Evolutionary conservation across 1,140 invertebrate species (phyloP), one percentile per base, ranked within the genome.

Genomic region (Drosophila arawakana): DNA sequence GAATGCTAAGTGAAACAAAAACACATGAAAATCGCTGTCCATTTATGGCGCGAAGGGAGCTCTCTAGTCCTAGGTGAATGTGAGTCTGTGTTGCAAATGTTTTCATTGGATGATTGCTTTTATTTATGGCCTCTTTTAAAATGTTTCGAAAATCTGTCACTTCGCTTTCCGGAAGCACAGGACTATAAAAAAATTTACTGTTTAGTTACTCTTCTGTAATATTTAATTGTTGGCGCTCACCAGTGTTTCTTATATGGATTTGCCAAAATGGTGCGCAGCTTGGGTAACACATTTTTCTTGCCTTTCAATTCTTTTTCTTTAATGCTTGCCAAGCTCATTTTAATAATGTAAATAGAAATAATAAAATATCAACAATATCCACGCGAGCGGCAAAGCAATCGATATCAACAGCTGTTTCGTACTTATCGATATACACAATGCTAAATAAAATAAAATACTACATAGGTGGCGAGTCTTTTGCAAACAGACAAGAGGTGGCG

Each of bases 181-280:
- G 85, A 43, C 81, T 86, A 44, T 1, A 57, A 77, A 7, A 11
- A 2, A n/a, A 21, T 44, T 0, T 50, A 39, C 35, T 57, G 39
- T 11, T 68, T 35, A 57, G 3, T 60, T 11, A 2, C 4, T 43
- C 0, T 0, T 10, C 5, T 21, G 1, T 2, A 39, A 34, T 21
- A 15, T 37, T 37, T 37, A 1, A 10, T 21, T 11, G 10, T 58
- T 46, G 10, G 18, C n/a, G 11, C 41, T 66, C 7, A 85, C 81
- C 81, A 67, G 57, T 89, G 72, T 2, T 84, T 67, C 50, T 89
- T 89, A 60, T 89, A 89, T 2, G 84, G 84, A 76, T 89, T 83
- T 2, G 81, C 84, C 47, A 89, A 15, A 9, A 89, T 18, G 7
- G 61, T 84, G 3, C 85, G 81, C 21, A 89, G 15, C 8, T 72